A percentile compares a stretch with the other conserved stretches of the same genome.
phyloP scores from a whole-genome alignment of 2,888 invertebrate genomes.

The Hirudinaria manillensis region DNA sequence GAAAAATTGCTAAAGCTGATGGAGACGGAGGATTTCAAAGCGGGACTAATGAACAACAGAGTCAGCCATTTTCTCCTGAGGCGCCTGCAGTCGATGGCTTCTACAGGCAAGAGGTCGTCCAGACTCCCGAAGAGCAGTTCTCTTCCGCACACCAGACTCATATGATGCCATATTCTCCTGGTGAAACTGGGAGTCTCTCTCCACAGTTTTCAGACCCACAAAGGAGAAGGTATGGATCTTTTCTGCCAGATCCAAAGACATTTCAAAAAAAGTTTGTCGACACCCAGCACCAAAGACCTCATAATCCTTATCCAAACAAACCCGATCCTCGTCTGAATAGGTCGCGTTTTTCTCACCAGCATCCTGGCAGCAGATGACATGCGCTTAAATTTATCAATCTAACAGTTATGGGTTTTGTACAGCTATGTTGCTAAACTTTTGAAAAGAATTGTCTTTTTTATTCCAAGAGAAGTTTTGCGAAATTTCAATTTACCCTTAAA shows the following conservation, averaged over 20 bases:
- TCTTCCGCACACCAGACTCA: not conserved
- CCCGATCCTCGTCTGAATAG: conserved; percentile 24
- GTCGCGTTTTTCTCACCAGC: conserved; percentile 19
- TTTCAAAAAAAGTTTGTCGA: conserved; percentile 23
- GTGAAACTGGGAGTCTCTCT: not conserved
- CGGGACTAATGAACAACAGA: not conserved
- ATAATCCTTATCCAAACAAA: conserved; percentile 14
- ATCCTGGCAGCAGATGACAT: not conserved
- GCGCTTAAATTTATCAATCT: not conserved
- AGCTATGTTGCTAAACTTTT: too few species aligned
- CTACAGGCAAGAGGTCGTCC: not conserved
- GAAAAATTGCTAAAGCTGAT: not conserved
- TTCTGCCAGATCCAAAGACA: conserved; percentile 26
- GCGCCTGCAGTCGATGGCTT: not conserved
- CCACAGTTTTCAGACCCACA: conserved; percentile 6
- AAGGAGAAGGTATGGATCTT: conserved; percentile 8
- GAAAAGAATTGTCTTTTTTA: too few species aligned
- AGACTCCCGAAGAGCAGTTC: not conserved
- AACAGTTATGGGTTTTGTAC: too few species aligned
- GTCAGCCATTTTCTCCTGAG: not conserved
- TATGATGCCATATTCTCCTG: not conserved
- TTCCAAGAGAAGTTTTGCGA: too few species aligned
- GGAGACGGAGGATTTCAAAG: not conserved
- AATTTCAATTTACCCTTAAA: too few species aligned
- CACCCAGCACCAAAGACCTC: not conserved